Base-by-base conservation (phyloP, 2,797 vertebrate genomes). In the Benthosema pterotum region DNA sequence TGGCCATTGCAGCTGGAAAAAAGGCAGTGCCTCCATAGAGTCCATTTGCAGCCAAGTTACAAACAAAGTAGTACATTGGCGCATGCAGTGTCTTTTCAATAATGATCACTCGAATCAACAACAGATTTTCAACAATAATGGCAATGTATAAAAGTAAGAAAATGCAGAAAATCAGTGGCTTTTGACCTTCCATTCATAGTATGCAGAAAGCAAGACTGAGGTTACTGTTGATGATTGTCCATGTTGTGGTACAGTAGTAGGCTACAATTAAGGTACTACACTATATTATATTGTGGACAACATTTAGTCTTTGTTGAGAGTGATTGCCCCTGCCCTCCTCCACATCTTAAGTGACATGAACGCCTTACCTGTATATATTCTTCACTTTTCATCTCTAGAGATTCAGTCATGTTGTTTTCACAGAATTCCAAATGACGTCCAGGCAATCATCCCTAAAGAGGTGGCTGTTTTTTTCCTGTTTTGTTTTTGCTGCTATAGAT, bases 41-140 rank as follows among this genome's bases (percentile, higher is more conserved):
- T 12, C 72, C 65, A 2, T 88, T 89, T 38, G 69, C 71, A 15
- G 76, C 70, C 68, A 84, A 55, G 55, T 82, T 81, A 50, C 83
- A 84, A 54, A 89, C 8, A 42, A 87, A 22, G 11, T 84, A 25
- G 51, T 82, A 87, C 84, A 86, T 83, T 1, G 86, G 83, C 59
- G 80, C 59, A n/a, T 83, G 86, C 28, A 88, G 64, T 6, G n/a
- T 32, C 50, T 77, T 86, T 5, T 87, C 79, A 28, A 3, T 4
- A 57, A 59, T 74, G 16, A 89, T 52, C 25, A 87, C 52, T 1
- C 14, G 3, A 2, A 89, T 75, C 2, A 89, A 28, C 6, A 57
- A 0, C 0, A 67, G 2, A 42, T 80, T 87, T 69, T 77, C 78
- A 28, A 12, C 54, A 42, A 84, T 11, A 7, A 78, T 85, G 14